phyloP scores from a whole-genome alignment of 2,113 vertebrate genomes.

The Mus spicilegus region DNA sequence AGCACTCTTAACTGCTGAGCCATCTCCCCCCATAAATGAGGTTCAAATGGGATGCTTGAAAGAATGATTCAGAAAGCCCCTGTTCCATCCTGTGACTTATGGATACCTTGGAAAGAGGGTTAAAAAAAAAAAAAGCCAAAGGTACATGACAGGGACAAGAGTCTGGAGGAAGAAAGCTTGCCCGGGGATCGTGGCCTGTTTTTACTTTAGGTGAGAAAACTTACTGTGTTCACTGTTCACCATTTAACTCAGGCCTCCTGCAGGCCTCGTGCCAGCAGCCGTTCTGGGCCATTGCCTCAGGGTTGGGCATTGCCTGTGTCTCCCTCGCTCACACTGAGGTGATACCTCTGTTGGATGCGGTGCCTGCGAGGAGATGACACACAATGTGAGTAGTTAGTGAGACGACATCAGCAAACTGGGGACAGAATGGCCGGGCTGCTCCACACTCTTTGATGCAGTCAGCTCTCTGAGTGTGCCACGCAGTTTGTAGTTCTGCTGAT shows the following conservation, averaged over 20 bases:
- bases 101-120: neutral
- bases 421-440: neutral
- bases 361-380: slow-evolving; percentile 33
- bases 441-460: neutral
- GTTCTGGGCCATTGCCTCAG: neutral
- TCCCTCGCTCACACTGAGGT: neutral
- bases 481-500: neutral
- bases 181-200: neutral
- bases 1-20: neutral
- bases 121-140: neutral
- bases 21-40: neutral
- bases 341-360: neutral
- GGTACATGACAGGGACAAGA: accelerated
- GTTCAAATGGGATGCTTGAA: neutral
- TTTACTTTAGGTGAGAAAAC: neutral
- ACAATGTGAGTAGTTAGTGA: neutral
- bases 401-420: neutral
- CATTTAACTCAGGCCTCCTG: neutral
- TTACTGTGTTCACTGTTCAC: neutral
- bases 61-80: neutral
- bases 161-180: neutral
- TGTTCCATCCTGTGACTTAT: neutral
- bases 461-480: neutral
- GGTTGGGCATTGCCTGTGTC: neutral
- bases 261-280: neutral